Evolutionary conservation across 2,113 vertebrate genomes (phyloP), one percentile per base, ranked within the genome.

Genomic region (cat (Felis catus)): DNA sequence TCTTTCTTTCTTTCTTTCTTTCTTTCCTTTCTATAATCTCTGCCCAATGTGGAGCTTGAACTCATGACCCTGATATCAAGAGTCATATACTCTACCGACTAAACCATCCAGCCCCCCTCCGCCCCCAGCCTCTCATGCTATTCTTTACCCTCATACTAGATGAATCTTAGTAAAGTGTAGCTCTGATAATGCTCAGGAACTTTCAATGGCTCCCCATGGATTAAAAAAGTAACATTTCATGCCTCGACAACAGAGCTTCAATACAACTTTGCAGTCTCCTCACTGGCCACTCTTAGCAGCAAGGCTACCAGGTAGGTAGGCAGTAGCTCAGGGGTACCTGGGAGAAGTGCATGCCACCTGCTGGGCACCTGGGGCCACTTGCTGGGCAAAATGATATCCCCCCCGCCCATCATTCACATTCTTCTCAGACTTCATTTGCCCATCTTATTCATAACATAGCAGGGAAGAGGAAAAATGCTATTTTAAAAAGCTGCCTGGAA

Each of bases 111-210:
- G 14, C 14, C 2, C 41, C 25, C 41, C 14, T 21, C 39, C 13
- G 21, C 36, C 18, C 39, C 41, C 14, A 76, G 13, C 27, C 25
- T 14, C 41, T 3, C 25, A 23, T 48, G 41, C 73, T 76, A 1
- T 41, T 91, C 39, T 45, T 36, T 14, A 55, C 0, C 13, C 10
- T 81, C 41, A 5, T 13, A 10, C 65, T 33, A 16, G 66, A 74
- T 66, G 83, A 13, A 23, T 48, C 53, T 80, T 79, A 74, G 83
- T 16, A 31, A 36, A 78, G 53, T 39, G 11, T 36, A 53, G 61
- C 61, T 89, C 83, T 63, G 83, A 45, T 89, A 23, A 70, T 27
- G 63, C 70, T 89, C 89, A 89, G 65, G 68, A 63, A 82, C 4
- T 23, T 70, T 89, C 33, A 23, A 13, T 11, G 63, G 63, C 51